Evolutionary conservation across 23 tunicate genomes (phyloP), one percentile per base, ranked within the genome.

Genomic region (Diplosoma virens): DNA sequence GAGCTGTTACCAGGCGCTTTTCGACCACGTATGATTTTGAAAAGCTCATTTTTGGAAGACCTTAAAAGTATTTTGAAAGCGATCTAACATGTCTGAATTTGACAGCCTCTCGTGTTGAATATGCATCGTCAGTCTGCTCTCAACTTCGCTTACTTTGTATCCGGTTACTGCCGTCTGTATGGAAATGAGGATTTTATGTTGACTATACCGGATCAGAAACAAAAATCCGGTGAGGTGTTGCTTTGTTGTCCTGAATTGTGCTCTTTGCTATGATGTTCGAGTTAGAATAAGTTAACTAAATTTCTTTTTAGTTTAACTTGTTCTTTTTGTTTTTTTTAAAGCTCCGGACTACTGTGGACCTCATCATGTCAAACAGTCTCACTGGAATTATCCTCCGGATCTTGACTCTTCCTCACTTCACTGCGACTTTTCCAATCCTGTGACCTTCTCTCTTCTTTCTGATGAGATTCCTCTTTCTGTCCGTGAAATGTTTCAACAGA

Each of bases 151-250:
- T 72, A 80, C 65, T 77, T 92, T 84, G 59, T 92, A 14, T 90
- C 84, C 25, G 97, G 97, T 24, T 92, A 92, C 56, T 92, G 92
- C 54, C 82, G 93, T 3, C 84, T 92, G 7, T 73, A 81, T 32
- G 84, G 59, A 3, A 85, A 92, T 33, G 61, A 72, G 22, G 80
- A 85, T 25, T 81, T 92, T 84, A 83, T 92, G 79, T 76, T 92
- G 14, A 89, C 96, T 0, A 63, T 89, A 32, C 96, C 96, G n/a
- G n/a, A n/a, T n/a, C n/a, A n/a, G n/a, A n/a, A n/a, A n/a, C n/a
- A n/a, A n/a, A n/a, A n/a, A n/a, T n/a, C n/a, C n/a, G n/a, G n/a
- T n/a, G n/a, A n/a, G n/a, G n/a, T n/a, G n/a, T n/a, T n/a, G n/a
- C n/a, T n/a, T n/a, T n/a, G n/a, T n/a, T n/a, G n/a, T n/a, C n/a